These are phyloP conservation scores for Malacosoma neustria DNA, from an alignment of 2,888 invertebrate genomes.

Conservation along the genomic window DNA sequence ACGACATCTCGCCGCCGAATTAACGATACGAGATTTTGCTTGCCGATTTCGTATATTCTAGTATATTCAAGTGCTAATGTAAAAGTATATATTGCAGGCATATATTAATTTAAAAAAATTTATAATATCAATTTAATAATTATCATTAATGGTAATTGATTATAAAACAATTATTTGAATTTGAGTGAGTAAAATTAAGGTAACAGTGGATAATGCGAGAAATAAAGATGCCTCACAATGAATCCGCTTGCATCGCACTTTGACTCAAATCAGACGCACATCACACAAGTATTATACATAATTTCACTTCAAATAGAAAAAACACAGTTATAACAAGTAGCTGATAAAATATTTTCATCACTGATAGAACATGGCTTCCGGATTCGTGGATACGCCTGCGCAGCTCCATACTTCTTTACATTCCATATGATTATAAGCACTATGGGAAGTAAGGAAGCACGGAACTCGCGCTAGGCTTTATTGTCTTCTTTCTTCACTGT, in stretches of 20 bases:
- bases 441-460: slow-evolving; percentile 98
- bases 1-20: slow-evolving; percentile 55
- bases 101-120: no score
- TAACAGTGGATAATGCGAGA: no score
- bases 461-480: slow-evolving; percentile 82
- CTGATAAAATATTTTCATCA: slow-evolving; percentile 1
- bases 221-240: neutral
- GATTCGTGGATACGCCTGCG: slow-evolving; percentile 60
- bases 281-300: slow-evolving; percentile 6
- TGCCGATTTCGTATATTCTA: slow-evolving; percentile 23
- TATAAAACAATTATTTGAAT: no score
- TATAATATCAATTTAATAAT: no score
- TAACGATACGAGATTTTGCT: slow-evolving; percentile 44
- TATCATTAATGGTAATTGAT: no score
- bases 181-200: no score
- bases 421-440: slow-evolving; percentile 90
- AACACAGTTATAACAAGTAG: neutral
- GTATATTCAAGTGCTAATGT: no score
- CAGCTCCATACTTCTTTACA: slow-evolving; percentile 98
- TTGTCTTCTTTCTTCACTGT: slow-evolving; percentile 39
- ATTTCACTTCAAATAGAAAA: slow-evolving; percentile 5
- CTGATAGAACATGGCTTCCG: slow-evolving; percentile 30
- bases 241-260: neutral
- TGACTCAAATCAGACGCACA: neutral
- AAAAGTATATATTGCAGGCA: no score